Conservation (phyloP, 2,888 invertebrate species). For the Eilema griseolum region DNA sequence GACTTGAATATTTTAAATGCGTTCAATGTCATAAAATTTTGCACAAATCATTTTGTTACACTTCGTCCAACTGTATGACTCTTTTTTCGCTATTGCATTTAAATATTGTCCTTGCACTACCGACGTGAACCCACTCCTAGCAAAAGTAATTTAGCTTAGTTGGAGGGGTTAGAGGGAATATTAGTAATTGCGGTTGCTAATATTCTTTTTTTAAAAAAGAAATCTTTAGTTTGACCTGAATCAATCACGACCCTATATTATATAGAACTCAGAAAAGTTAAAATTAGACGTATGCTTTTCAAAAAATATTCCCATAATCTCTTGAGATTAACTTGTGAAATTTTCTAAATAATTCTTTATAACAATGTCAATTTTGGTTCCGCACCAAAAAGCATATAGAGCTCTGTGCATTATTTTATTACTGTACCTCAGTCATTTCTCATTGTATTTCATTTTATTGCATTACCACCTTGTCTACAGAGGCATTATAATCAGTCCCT, state of each 20-base stretch:
- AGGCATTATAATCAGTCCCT: constrained; percentile 21
- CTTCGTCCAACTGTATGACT: not conserved
- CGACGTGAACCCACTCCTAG: no score
- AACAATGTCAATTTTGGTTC: constrained; percentile 17
- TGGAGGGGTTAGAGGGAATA: no score
- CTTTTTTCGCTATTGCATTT: not conserved
- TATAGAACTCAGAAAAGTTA: not conserved
- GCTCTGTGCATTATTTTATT: constrained; percentile 8
- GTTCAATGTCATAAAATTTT: constrained; percentile 36
- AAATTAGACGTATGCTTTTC: not conserved
- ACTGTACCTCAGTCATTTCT: constrained; percentile 28
- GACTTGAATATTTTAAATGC: constrained; percentile 37
- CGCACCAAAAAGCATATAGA: constrained; percentile 9
- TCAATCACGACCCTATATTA: not conserved
- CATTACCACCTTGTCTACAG: constrained; percentile 18
- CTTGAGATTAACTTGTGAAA: not conserved
- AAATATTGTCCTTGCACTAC: not conserved
- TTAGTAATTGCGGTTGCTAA: no score
- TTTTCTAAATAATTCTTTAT: constrained; percentile 8
- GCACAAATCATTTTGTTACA: constrained; percentile 12
- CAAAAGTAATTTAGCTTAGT: no score
- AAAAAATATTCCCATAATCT: not conserved
- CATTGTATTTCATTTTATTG: constrained; percentile 42
- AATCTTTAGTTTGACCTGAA: not conserved
- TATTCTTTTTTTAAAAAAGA: no score